Evolutionary conservation across 2,113 vertebrate genomes (phyloP), one percentile per base, ranked within the genome.

Genomic region (Xenopus laevis): DNA sequence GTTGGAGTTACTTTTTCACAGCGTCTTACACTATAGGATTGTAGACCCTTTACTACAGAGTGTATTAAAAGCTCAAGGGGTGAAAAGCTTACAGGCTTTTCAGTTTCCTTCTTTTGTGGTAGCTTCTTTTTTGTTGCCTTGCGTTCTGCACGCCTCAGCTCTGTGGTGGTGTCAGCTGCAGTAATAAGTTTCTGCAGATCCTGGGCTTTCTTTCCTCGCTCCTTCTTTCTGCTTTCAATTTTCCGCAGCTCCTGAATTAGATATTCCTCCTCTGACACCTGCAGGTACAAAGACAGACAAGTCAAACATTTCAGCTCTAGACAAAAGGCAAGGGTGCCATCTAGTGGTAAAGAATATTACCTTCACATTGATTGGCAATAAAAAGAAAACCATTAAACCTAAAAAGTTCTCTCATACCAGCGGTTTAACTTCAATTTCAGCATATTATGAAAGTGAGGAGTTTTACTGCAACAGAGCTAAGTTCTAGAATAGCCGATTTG

Each of bases 231-330:
- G 0, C 92, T 92, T 87, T 99, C 97, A 0, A 99, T 99, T 89
- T 98, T 98, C 53, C 97, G 92, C 30, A 98, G 89, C 86, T 98
- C 96, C 79, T 96, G 94, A 58, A 97, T 91, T 67, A 98, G 90
- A 84, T 98, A 98, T 82, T 97, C 96, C 80, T 99, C 96, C 88
- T 99, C 97, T 78, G 97, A 94, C 92, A 98, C 96, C 97, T 99
- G 82, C 80, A 92, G 87, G 84, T n/a, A 64, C 86, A 65, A 64
- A 13, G 23, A 61, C 30, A 61, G 4, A 3, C 6, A 72, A n/a
- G 46, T 6, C n/a, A 1, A 27, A 50, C 47, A 50, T 4, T 50
- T 4, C 15, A 50, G 47, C 12, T 7, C 5, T 50, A 2, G 21
- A 63, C 20, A 72, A 16, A 18, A 71, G 10, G 50, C 70, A 76